A percentile compares a stretch with the other conserved stretches of the same genome.
Conservation (phyloP, 2,797 vertebrate species). For the Pristis pectinata region DNA sequence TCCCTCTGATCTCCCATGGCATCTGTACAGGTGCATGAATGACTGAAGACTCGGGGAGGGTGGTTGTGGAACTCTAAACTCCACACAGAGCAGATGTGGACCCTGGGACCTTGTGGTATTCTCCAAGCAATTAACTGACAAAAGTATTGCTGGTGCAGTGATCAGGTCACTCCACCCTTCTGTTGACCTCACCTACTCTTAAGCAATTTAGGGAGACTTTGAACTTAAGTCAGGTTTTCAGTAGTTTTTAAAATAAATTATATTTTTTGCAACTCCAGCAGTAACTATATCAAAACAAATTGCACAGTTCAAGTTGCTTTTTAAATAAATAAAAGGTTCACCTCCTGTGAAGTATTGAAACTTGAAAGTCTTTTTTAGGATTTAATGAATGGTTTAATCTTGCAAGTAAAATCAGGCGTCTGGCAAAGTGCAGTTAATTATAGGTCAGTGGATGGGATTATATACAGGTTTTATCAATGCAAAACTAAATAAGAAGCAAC, state of each 20-base stretch:
- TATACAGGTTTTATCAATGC: constrained; percentile 16
- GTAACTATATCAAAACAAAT: constrained; percentile 30
- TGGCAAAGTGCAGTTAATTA: constrained; percentile 34
- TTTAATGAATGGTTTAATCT: constrained; percentile 30
- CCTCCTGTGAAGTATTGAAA: constrained; percentile 32
- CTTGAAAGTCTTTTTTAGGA: constrained; percentile 14
- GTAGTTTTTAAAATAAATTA: neutral
- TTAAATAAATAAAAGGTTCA: constrained; percentile 12
- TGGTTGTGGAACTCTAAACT: neutral
- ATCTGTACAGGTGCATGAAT: neutral
- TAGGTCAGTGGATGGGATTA: constrained; percentile 23
- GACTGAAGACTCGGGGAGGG: neutral
- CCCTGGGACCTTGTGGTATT: neutral
- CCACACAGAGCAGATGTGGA: neutral
- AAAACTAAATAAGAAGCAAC: constrained; percentile 26
- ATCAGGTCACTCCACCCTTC: neutral
- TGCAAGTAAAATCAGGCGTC: constrained; percentile 29
- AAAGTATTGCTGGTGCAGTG: neutral
- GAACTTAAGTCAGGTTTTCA: neutral
- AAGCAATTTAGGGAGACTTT: neutral
- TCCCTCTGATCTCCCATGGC: neutral
- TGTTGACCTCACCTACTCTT: neutral
- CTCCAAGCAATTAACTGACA: neutral
- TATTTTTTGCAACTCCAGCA: neutral
- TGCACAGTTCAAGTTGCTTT: constrained; percentile 14